Conservation (phyloP, 2,888 invertebrate species). For the Ceriagrion tenellum region DNA sequence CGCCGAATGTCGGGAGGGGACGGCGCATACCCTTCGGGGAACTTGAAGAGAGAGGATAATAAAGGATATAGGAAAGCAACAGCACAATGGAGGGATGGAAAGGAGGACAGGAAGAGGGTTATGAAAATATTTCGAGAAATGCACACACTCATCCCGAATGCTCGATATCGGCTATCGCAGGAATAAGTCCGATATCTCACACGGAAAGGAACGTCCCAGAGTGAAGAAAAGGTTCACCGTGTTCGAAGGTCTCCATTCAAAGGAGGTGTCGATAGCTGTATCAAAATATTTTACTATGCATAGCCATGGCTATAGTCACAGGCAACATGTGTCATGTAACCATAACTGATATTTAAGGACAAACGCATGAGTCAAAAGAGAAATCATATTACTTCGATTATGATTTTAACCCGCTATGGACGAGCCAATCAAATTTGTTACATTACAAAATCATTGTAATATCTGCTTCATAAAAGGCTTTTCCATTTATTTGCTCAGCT, state of each 20-base stretch:
- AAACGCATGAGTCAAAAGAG: not conserved
- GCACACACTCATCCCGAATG: not conserved
- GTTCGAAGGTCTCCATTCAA: not conserved
- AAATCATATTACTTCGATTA: too few relatives aligned
- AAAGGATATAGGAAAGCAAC: not conserved
- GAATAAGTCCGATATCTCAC: not conserved
- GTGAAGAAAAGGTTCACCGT: not conserved
- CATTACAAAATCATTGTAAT: too few relatives aligned
- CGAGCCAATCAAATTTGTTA: too few relatives aligned
- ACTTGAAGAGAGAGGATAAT: not conserved
- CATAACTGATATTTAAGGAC: not conserved
- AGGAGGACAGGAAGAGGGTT: not conserved
- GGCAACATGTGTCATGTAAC: too few relatives aligned
- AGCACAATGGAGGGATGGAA: not conserved
- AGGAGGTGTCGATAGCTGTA: too few relatives aligned
- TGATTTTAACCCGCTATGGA: too few relatives aligned
- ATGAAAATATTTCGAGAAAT: conserved; percentile 7
- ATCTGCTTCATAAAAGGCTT: too few relatives aligned
- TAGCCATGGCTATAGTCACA: too few relatives aligned
- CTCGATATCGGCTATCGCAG: not conserved
- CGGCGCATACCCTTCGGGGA: not conserved
- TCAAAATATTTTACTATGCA: too few relatives aligned
- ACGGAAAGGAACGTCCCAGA: too few relatives aligned
- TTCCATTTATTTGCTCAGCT: too few relatives aligned
- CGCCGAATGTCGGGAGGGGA: not conserved